Conservation (phyloP, 2,797 vertebrate species). For the Chromobotia macracanthus region DNA sequence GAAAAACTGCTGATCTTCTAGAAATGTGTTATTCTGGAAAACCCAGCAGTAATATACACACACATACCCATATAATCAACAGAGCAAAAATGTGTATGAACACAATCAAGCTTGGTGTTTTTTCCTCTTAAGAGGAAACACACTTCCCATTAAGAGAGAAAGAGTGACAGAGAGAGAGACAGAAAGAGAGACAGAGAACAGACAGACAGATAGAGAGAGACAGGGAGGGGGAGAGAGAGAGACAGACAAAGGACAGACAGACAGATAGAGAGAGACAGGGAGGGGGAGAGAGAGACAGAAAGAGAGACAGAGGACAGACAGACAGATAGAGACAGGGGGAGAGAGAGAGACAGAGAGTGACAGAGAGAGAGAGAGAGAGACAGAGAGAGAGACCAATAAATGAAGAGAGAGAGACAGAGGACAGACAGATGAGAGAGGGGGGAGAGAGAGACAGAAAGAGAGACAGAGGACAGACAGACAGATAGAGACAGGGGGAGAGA, state of each 20-base stretch:
- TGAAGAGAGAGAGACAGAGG: no score
- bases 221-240: constrained; percentile 36
- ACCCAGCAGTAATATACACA: no score
- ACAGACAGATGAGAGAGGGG: constrained; percentile 41
- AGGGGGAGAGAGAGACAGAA: constrained; percentile 44
- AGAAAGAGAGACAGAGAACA: constrained; percentile 40
- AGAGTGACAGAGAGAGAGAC: constrained; percentile 45
- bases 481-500: constrained; percentile 34
- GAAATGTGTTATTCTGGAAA: no score
- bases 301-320: no score
- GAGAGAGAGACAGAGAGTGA: constrained; percentile 27
- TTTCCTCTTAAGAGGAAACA: no score
- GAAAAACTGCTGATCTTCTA: no score
- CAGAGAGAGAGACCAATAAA: constrained; percentile 42
- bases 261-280: constrained; percentile 43
- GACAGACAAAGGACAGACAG: no score
- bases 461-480: constrained; percentile 36
- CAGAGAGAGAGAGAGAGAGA: constrained; percentile 44
- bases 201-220: constrained; percentile 40
- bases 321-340: constrained; percentile 40
- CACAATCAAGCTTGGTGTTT: no score
- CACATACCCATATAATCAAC: no score
- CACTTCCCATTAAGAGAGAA: no score
- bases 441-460: constrained; percentile 44
- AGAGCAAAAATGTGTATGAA: no score